A percentile compares a stretch with the other conserved stretches of the same genome.
Conservation (phyloP, 2,797 vertebrate genomes). For the Oreochromis mossambicus region DNA sequence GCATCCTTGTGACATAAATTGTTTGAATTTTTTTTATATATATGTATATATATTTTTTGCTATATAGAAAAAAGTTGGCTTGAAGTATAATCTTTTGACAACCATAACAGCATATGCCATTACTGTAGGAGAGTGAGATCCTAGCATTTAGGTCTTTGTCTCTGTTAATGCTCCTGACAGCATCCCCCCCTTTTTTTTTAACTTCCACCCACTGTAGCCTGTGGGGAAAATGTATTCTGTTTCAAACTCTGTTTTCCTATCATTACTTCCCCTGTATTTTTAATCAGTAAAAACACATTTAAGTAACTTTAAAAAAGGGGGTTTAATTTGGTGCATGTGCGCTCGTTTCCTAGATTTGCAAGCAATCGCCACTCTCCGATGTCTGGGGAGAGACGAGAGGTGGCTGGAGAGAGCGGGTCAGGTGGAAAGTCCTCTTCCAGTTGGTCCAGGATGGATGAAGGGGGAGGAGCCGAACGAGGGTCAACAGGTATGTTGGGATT, state of each 20-base stretch:
- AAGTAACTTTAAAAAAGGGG: not conserved
- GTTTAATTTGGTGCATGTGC: not conserved
- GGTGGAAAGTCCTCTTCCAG: slow-evolving; percentile 88
- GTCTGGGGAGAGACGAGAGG: slow-evolving; percentile 85
- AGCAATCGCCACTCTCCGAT: slow-evolving; percentile 89
- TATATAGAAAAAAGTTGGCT: not conserved
- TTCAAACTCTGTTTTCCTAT: not conserved
- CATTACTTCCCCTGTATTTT: not conserved
- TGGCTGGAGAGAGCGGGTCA: slow-evolving; percentile 80
- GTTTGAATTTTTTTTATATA: not conserved
- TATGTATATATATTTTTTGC: not conserved
- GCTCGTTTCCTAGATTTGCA: slow-evolving; percentile 79
- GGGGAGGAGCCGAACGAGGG: slow-evolving; percentile 57
- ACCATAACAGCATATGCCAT: not conserved
- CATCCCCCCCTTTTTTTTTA: not conserved
- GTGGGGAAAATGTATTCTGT: slow-evolving; percentile 7
- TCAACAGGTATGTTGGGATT: slow-evolving; percentile 49
- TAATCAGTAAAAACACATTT: not conserved
- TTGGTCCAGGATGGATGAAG: slow-evolving; percentile 91
- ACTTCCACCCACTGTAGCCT: slow-evolving; percentile 3
- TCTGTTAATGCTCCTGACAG: not conserved
- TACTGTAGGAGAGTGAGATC: not conserved
- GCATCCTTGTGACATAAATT: not conserved
- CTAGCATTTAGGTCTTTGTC: not conserved
- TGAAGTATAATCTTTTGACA: not conserved